Conservation (phyloP, 1,140 invertebrate species). For the Cyclargus thomasi region DNA sequence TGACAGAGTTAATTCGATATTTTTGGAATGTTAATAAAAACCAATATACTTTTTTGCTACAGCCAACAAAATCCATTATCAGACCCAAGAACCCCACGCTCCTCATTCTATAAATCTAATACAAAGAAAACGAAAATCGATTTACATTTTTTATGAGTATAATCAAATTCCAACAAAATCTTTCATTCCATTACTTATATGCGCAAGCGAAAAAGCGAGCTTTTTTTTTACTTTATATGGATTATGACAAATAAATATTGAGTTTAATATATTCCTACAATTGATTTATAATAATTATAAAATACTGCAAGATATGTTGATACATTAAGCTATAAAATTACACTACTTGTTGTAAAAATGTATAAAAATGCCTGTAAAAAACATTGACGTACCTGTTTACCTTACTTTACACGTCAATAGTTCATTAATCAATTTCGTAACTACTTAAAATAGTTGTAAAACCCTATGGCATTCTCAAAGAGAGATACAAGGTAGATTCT, state of each 20-base stretch:
- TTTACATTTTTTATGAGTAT: too few species aligned
- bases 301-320: slow-evolving; percentile 9
- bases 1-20: slow-evolving; percentile 7
- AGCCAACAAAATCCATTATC: background rate
- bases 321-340: slow-evolving; percentile 13
- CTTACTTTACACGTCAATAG: background rate
- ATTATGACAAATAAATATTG: too few species aligned
- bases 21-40: background rate
- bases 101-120: too few species aligned
- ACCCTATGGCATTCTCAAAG: too few species aligned
- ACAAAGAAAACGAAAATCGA: too few species aligned
- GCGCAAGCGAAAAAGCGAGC: background rate
- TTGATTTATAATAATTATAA: background rate
- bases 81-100: background rate
- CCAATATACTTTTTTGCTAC: background rate
- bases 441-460: background rate
- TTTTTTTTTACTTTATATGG: background rate
- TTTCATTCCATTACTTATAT: background rate
- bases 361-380: slow-evolving; percentile 14
- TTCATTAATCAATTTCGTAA: background rate
- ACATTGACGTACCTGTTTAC: background rate
- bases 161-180: background rate
- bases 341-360: background rate
- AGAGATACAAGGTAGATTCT: too few species aligned
- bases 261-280: background rate